phyloP scores from a whole-genome alignment of 37 sponge, comb jelly and placozoan species.

The Beroe ovata region DNA sequence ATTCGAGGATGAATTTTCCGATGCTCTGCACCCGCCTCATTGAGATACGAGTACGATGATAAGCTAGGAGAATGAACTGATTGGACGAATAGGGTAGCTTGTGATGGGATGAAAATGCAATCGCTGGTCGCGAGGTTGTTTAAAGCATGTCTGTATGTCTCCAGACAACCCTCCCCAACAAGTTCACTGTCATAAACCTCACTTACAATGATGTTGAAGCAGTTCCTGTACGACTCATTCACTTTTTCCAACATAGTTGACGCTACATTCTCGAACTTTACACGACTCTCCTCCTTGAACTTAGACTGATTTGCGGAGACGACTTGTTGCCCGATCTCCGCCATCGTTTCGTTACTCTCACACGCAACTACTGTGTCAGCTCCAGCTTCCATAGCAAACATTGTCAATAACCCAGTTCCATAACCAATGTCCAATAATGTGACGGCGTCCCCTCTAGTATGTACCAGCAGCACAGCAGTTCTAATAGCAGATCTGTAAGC shows the following conservation, averaged over 20 bases:
- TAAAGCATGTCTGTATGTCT: constrained; percentile 45
- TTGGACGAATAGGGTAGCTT: constrained; percentile 31
- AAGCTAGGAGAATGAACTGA: not conserved
- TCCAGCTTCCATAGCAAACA: constrained; percentile 43
- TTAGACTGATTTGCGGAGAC: not conserved
- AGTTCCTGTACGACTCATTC: not conserved
- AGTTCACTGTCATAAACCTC: constrained; percentile 64
- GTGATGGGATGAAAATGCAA: constrained; percentile 5
- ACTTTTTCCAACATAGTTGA: not conserved
- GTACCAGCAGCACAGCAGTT: not conserved
- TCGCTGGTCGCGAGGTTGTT: not conserved
- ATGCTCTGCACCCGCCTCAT: too few relatives aligned
- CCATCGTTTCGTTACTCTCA: constrained; percentile 26
- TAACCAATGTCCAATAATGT: constrained; percentile 23
- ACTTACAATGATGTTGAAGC: constrained; percentile 31
- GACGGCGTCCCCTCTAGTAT: not conserved
- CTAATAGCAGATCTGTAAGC: constrained; percentile 19
- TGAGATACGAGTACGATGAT: not conserved
- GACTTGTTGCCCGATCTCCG: not conserved
- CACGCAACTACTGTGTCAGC: constrained; percentile 18
- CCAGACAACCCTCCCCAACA: constrained; percentile 44
- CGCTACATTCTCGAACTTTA: not conserved
- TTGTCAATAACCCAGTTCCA: constrained; percentile 30
- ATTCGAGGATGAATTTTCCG: not conserved
- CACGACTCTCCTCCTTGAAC: not conserved